Conservation (phyloP, 2,888 invertebrate genomes). For the Mythimna pallens region DNA sequence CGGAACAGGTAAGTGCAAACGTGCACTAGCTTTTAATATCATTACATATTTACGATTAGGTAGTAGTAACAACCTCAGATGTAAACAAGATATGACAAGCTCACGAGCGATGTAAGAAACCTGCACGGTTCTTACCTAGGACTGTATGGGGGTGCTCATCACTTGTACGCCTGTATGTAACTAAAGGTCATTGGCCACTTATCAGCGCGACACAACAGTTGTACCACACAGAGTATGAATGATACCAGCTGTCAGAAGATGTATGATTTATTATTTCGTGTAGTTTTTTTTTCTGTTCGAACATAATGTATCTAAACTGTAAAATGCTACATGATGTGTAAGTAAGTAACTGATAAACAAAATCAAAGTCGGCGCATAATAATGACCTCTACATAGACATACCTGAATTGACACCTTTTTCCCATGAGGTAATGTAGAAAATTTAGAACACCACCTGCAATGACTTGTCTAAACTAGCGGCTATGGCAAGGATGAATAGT, state of each 20-base stretch:
- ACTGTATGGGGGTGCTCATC: background rate
- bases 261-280: background rate
- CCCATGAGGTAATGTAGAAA: too few relatives aligned
- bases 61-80: too few relatives aligned
- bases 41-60: too few relatives aligned
- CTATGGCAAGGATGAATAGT: background rate
- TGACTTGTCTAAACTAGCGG: background rate
- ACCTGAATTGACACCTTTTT: too few relatives aligned
- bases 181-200: background rate
- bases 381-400: too few relatives aligned
- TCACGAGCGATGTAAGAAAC: too few relatives aligned
- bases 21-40: too few relatives aligned
- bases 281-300: background rate
- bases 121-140: background rate
- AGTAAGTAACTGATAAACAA: too few relatives aligned
- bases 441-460: too few relatives aligned
- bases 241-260: background rate
- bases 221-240: background rate
- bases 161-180: too few relatives aligned
- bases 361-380: too few relatives aligned
- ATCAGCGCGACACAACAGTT: background rate
- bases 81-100: background rate
- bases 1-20: too few relatives aligned
- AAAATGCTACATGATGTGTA: background rate
- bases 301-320: background rate